phyloP scores from a whole-genome alignment of 2,113 vertebrate species.

The Mystacornis crossleyi region DNA sequence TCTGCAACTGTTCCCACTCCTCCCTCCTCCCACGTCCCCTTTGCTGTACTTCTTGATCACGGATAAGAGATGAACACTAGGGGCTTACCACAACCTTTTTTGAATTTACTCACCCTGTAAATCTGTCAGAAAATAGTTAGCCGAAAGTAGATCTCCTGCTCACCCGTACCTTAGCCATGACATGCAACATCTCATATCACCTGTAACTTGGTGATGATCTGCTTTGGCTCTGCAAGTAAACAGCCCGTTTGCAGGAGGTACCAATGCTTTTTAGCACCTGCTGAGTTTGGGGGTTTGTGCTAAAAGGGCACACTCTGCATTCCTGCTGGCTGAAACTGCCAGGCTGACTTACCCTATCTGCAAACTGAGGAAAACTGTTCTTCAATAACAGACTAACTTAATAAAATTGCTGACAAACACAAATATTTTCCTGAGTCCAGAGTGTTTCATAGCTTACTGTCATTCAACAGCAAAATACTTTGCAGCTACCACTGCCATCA shows the following conservation, averaged over 20 bases:
- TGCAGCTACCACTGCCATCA: background rate
- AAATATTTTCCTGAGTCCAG: background rate
- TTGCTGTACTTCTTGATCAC: background rate
- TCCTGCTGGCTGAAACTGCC: background rate
- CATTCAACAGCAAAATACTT: background rate
- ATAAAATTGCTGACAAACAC: background rate
- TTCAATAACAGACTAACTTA: background rate
- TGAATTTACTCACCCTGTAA: background rate
- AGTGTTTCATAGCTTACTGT: background rate
- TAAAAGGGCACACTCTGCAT: background rate
- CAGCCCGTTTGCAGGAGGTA: background rate
- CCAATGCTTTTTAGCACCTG: background rate
- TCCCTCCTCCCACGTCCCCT: background rate
- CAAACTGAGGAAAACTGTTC: accelerated
- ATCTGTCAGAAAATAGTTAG: background rate
- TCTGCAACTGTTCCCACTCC: background rate
- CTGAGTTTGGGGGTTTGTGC: background rate
- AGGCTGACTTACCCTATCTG: background rate
- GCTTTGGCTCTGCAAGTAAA: background rate
- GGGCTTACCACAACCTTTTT: background rate
- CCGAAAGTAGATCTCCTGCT: background rate
- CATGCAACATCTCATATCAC: background rate
- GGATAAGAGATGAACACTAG: background rate
- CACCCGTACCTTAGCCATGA: background rate
- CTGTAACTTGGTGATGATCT: background rate